Evolutionary conservation across 30 jellyfish, hydroid and myxozoan species (phyloP).

Genomic region (Pseudorhiza aurosa): DNA sequence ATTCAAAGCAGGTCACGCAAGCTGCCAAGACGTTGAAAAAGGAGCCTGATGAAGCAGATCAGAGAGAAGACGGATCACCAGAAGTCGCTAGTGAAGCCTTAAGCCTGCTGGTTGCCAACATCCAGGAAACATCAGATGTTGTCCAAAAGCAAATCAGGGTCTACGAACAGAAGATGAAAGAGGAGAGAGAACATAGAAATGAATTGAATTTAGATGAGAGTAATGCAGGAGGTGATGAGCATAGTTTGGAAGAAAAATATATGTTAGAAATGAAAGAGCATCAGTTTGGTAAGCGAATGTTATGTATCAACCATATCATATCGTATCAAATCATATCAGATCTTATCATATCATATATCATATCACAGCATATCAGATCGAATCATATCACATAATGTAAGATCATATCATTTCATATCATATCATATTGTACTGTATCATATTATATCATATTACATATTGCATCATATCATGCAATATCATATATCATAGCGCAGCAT

Average conservation of each 20-base stretch:
- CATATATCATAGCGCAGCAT: too few relatives aligned
- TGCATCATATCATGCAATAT: too few relatives aligned
- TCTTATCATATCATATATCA: too few relatives aligned
- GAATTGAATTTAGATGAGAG: neutral
- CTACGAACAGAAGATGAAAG: conserved; percentile 37
- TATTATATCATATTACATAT: too few relatives aligned
- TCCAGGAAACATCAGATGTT: conserved; percentile 59
- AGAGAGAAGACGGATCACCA: neutral
- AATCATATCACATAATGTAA: too few relatives aligned
- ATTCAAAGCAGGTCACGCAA: conserved; percentile 1
- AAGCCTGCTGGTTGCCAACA: conserved; percentile 68
- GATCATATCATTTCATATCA: too few relatives aligned
- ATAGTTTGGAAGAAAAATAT: conserved; percentile 59
- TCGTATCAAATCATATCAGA: too few relatives aligned
- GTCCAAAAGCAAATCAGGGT: conserved; percentile 52
- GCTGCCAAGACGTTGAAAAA: neutral
- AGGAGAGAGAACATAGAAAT: neutral
- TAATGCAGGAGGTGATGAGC: conserved; percentile 8
- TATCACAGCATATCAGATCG: too few relatives aligned
- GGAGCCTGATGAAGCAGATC: conserved; percentile 4
- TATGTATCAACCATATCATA: too few relatives aligned
- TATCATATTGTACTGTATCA: too few relatives aligned
- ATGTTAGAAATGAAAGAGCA: conserved; percentile 65
- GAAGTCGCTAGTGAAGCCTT: conserved; percentile 63
- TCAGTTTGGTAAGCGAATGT: conserved; percentile 96